These are phyloP conservation scores for Malurus leucopterus DNA, from an alignment of 2,797 vertebrate species.

Conservation along the genomic window DNA sequence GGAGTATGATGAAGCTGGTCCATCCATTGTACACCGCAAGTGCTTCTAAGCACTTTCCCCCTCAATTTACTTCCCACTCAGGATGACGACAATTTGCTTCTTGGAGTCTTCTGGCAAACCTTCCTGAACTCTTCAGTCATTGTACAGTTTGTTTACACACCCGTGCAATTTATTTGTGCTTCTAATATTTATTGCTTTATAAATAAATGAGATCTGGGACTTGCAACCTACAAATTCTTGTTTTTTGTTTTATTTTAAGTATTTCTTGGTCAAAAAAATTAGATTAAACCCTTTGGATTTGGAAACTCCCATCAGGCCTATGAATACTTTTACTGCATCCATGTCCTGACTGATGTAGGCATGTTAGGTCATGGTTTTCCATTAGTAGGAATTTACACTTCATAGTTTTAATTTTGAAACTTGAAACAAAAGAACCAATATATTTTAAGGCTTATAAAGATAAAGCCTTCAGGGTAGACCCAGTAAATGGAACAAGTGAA, in stretches of 20 bases:
- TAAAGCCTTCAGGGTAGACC: not conserved
- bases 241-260: slow-evolving; percentile 26
- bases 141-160: slow-evolving; percentile 89
- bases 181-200: slow-evolving; percentile 89
- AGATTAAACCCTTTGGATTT: not conserved
- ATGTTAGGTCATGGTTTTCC: not conserved
- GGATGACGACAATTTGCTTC: slow-evolving; percentile 78
- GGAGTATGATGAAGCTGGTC: slow-evolving; percentile 84
- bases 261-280: not conserved
- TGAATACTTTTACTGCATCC: not conserved
- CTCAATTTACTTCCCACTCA: slow-evolving; percentile 68
- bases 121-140: slow-evolving; percentile 72
- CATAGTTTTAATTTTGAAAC: not conserved
- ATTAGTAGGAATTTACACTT: not conserved
- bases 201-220: slow-evolving; percentile 81
- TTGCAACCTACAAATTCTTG: slow-evolving; percentile 61
- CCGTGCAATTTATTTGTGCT: slow-evolving; percentile 82
- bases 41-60: slow-evolving; percentile 89
- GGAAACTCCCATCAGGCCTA: not conserved
- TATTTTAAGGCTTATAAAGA: not conserved
- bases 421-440: not conserved
- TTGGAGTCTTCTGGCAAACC: slow-evolving; percentile 68
- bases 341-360: not conserved
- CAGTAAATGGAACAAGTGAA: slow-evolving; percentile 3
- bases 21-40: slow-evolving; percentile 98